Evolutionary conservation across 2,888 invertebrate genomes (phyloP), one percentile per base, ranked within the genome.

Genomic region (Troides oblongomaculatus): DNA sequence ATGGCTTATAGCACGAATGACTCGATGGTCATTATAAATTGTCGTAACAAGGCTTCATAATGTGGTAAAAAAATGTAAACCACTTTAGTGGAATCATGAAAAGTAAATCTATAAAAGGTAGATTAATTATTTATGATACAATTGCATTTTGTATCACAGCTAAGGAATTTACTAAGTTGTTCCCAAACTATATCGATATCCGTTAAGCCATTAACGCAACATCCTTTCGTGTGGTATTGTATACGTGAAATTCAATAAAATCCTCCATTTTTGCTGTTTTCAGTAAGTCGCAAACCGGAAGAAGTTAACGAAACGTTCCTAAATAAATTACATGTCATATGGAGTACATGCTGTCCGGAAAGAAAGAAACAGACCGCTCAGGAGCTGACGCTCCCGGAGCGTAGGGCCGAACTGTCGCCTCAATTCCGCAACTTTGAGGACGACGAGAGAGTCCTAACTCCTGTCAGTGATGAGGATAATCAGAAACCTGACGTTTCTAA

Each of bases 341-440:
- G 92, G 92, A 81, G 83, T 73, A 77, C 79, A 0, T 89, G 87
- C 64, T 89, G 92, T 46, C 89, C 89, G 0, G 87, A 90, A 57
- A 74, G 91, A 0, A 83, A 78, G 50, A 79, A 75, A 1, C 73
- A 78, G 30, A 21, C 61, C 0, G 78, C 83, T 0, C 77, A 74
- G 61, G 85, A 84, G 7, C 17, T 78, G 0, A 73, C 77, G 0
- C 25, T 77, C 0, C 83, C 82, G 0, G 87, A 86, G 5, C 66
- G 78, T 17, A 73, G 85, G 8, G 73, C 73, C 2, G 83, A 84
- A 36, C 65, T 85, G 2, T 85, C 86, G 0, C 88, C 88, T 0
- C 80, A 84, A 1, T 79, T 83, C 59, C 74, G 85, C 2, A 83
- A 85, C 71, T 85, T 85, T 10, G 81, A 81, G 2, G 84, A 85